phyloP scores from a whole-genome alignment of 1,140 invertebrate genomes.

The Babylonia areolata region DNA sequence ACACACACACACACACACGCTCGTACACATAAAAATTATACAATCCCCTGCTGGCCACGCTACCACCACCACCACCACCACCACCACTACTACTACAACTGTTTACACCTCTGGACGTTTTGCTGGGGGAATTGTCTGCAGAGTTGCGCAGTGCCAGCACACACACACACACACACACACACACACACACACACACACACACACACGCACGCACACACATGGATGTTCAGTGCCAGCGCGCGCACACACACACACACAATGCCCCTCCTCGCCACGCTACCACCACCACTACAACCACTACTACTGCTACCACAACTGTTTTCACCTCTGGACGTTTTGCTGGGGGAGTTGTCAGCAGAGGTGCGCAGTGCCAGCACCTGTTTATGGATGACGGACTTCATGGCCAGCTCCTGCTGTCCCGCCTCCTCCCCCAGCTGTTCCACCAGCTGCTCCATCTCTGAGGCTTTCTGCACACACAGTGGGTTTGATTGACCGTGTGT shows the following conservation, averaged over 20 bases:
- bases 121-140: conserved; percentile 24
- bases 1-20: no score
- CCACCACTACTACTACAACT: no score
- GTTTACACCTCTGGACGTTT: background rate
- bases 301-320: no score
- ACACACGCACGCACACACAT: no score
- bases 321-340: conserved; percentile 60
- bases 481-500: no score
- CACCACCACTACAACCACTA: background rate
- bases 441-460: conserved; percentile 55
- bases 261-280: background rate
- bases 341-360: conserved; percentile 59
- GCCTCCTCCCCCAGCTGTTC: conserved; percentile 63
- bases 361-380: conserved; percentile 56
- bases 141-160: conserved; percentile 54
- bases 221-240: no score
- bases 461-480: conserved; percentile 61
- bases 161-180: no score
- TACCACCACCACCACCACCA: background rate
- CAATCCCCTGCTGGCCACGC: background rate
- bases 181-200: no score
- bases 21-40: no score
- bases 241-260: background rate
- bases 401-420: conserved; percentile 43
- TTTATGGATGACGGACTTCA: conserved; percentile 53